These are phyloP conservation scores for Zonotrichia albicollis DNA, from an alignment of 2,797 vertebrate species.

Conservation along the genomic window DNA sequence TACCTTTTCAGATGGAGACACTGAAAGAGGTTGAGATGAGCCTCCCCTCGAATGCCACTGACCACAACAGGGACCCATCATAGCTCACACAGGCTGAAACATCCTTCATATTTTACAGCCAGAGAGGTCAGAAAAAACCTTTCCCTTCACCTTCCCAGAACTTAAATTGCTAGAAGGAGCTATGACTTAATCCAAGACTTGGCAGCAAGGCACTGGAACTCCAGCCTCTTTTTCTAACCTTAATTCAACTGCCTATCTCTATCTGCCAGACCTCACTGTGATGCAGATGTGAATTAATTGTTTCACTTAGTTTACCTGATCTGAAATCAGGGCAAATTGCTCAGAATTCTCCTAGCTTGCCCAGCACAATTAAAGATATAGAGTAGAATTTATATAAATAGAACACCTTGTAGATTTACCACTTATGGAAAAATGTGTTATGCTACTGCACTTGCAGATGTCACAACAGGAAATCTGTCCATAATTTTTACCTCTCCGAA, in stretches of 20 bases:
- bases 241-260: neutral
- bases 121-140: neutral
- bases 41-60: neutral
- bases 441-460: neutral
- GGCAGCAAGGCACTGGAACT: neutral
- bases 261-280: neutral
- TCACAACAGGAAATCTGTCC: rapidly evolving
- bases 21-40: neutral
- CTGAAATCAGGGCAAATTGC: neutral
- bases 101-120: neutral
- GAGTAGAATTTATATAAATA: neutral
- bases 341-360: neutral
- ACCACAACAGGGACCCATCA: neutral
- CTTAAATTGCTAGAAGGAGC: neutral
- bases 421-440: neutral
- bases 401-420: neutral
- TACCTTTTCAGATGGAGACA: neutral
- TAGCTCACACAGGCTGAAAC: neutral
- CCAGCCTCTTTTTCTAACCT: neutral
- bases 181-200: neutral
- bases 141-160: neutral
- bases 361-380: neutral
- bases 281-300: neutral
- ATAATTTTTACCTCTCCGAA: neutral
- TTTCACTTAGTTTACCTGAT: neutral